These are phyloP conservation scores for Anoplophora glabripennis DNA, from an alignment of 1,140 invertebrate genomes.

Conservation along the genomic window DNA sequence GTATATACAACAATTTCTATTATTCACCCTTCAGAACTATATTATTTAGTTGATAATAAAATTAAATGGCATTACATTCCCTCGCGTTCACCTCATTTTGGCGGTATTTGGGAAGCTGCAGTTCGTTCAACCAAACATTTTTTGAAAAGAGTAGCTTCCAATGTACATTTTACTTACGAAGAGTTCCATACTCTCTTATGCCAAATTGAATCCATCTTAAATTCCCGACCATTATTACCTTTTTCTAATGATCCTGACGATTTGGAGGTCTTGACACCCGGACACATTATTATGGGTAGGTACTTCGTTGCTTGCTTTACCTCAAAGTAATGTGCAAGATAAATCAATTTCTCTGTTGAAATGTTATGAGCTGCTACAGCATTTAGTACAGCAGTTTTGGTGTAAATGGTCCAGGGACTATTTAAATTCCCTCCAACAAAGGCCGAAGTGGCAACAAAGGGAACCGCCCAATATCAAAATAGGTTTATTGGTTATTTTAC, in stretches of 20 bases:
- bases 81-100: slow-evolving; percentile 38
- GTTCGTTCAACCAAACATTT: slow-evolving; percentile 30
- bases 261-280: slow-evolving; percentile 34
- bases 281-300: slow-evolving; percentile 40
- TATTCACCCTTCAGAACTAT: too few species aligned
- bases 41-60: neutral
- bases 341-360: too few species aligned
- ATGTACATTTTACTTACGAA: slow-evolving; percentile 34
- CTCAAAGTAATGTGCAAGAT: too few species aligned
- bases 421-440: too few species aligned
- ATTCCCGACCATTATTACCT: slow-evolving; percentile 27
- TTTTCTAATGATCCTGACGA: slow-evolving; percentile 32
- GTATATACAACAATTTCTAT: too few species aligned
- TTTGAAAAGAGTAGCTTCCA: slow-evolving; percentile 12
- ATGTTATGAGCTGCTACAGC: too few species aligned
- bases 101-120: slow-evolving; percentile 41
- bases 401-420: too few species aligned
- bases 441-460: too few species aligned
- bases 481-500: too few species aligned
- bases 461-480: too few species aligned
- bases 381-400: too few species aligned
- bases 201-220: slow-evolving; percentile 38
- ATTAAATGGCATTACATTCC: slow-evolving; percentile 46
- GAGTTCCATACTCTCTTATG: slow-evolving; percentile 35
- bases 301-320: too few species aligned